phyloP scores from a whole-genome alignment of 2,888 invertebrate genomes.

The Latheticus oryzae region DNA sequence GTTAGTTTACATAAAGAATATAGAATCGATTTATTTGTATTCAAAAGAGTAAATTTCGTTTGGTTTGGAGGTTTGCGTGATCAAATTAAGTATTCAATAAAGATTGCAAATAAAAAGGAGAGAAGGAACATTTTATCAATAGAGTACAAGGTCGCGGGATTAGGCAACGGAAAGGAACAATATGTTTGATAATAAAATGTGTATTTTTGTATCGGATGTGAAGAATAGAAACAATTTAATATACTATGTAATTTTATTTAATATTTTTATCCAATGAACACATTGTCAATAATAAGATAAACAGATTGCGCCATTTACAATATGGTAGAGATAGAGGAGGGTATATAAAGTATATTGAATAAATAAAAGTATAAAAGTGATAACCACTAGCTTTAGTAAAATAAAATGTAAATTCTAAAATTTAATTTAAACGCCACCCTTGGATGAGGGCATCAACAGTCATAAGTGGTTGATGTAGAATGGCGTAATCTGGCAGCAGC shows the following conservation, averaged over 20 bases:
- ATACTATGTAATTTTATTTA: slow-evolving; percentile 60
- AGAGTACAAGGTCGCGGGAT: slow-evolving; percentile 15
- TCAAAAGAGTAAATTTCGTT: not conserved
- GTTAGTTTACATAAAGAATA: too few species aligned
- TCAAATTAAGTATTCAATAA: slow-evolving; percentile 21
- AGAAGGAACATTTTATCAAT: slow-evolving; percentile 22
- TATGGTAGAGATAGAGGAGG: slow-evolving; percentile 35
- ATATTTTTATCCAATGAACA: slow-evolving; percentile 65
- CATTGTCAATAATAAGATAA: slow-evolving; percentile 63
- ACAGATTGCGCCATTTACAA: slow-evolving; percentile 64
- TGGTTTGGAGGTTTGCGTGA: slow-evolving; percentile 11
- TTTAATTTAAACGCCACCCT: slow-evolving; percentile 49
- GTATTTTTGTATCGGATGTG: not conserved
- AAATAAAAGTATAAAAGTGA: slow-evolving; percentile 27
- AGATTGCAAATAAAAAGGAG: slow-evolving; percentile 13
- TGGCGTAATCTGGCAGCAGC: slow-evolving; percentile 63
- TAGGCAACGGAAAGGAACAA: too few species aligned
- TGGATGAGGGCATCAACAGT: slow-evolving; percentile 58
- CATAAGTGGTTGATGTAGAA: slow-evolving; percentile 63
- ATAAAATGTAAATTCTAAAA: slow-evolving; percentile 10
- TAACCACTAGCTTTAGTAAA: slow-evolving; percentile 24
- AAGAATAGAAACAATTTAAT: slow-evolving; percentile 5
- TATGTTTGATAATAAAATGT: slow-evolving; percentile 6
- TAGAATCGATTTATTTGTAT: not conserved
- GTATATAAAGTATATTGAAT: slow-evolving; percentile 32